Base-by-base conservation (phyloP, 2,797 vertebrate species). In the Liasis olivaceus region DNA sequence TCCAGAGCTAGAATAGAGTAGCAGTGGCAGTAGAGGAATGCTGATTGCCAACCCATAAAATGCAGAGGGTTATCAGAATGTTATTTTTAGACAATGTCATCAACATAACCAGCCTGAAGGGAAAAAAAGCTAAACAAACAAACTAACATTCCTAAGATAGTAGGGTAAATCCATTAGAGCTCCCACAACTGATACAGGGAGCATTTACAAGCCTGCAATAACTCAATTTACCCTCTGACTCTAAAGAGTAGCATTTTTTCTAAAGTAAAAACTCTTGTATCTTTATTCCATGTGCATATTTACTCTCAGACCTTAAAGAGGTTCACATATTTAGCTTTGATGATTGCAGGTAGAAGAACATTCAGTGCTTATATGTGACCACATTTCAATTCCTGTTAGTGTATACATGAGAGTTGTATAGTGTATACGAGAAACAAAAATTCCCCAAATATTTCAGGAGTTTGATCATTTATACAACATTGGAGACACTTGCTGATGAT, bases 41-140 rank as follows among this genome's bases (percentile, higher is more conserved):
- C 56, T 72, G 85, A n/a, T 36, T 66, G 63, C 69, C 47, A 42
- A 88, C 89, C 89, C 92, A 90, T 24, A 64, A 64, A 60, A 26
- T 36, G 5, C 12, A 20, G n/a, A 15, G 59, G 59, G 69, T 90
- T 90, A 92, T 89, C 56, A 1, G 28, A 62, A n/a, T 60, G 88
- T 90, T 91, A 88, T 91, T 93, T 88, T 93, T 91, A 93, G 89
- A 62, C 87, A 88, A 88, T 88, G 63, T 88, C 17, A 81, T 51
- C 20, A 15, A 54, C 60, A 88, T n/a, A 90, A 81, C 89, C 22
- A 58, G 69, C 59, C 31, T 93, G n/a, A 17, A 88, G 89, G 62
- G 36, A n/a, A 42, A 5, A 24, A 47, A 84, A 47, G n/a, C 85
- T 84, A 93, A 91, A 93, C 58, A 84, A 93, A 84, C 85, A 88